A percentile compares a stretch with the other conserved stretches of the same genome.
phyloP scores from a whole-genome alignment of 2,888 invertebrate genomes.

The Venustoraphidia nigricollis region DNA sequence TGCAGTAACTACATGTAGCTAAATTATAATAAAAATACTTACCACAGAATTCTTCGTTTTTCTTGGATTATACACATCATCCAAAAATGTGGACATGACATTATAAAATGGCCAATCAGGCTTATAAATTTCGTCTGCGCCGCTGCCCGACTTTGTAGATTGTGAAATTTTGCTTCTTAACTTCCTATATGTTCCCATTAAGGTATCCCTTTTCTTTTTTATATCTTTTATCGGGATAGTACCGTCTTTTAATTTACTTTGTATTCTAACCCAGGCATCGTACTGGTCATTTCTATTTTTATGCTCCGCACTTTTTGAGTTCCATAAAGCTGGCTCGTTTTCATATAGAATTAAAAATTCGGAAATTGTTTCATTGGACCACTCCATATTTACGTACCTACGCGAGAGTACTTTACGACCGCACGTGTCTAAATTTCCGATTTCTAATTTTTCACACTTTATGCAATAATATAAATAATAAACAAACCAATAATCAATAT shows the following conservation, averaged over 20 bases:
- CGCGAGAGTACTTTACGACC: too few species aligned
- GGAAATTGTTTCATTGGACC: conserved; percentile 2
- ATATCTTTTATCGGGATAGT: conserved; percentile 5
- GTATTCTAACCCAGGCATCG: conserved; percentile 6
- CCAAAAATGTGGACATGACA: conserved; percentile 9
- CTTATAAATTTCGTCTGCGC: conserved; percentile 9
- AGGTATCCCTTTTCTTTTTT: conserved; percentile 8
- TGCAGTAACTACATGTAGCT: too few species aligned
- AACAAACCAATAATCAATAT: too few species aligned
- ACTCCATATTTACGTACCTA: conserved; percentile 3
- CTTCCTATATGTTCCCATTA: conserved; percentile 9
- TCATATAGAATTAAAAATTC: conserved; percentile 6
- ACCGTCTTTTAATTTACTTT: conserved; percentile 3
- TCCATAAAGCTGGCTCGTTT: conserved; percentile 6
- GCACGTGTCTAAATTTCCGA: too few species aligned
- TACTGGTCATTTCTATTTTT: conserved; percentile 6
- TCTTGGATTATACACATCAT: conserved; percentile 9
- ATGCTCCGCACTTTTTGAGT: conserved; percentile 6
- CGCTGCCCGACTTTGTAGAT: conserved; percentile 3
- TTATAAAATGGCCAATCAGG: conserved; percentile 10
- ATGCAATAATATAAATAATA: too few species aligned
- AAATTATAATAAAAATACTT: conserved; percentile 1
- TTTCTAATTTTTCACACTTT: too few species aligned
- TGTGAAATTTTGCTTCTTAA: conserved; percentile 3
- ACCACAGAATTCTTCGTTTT: conserved; percentile 10